A percentile compares a stretch with the other conserved stretches of the same genome.
Evolutionary conservation across 1,140 invertebrate species (phyloP).

Genomic region (Ephestia elutella): DNA sequence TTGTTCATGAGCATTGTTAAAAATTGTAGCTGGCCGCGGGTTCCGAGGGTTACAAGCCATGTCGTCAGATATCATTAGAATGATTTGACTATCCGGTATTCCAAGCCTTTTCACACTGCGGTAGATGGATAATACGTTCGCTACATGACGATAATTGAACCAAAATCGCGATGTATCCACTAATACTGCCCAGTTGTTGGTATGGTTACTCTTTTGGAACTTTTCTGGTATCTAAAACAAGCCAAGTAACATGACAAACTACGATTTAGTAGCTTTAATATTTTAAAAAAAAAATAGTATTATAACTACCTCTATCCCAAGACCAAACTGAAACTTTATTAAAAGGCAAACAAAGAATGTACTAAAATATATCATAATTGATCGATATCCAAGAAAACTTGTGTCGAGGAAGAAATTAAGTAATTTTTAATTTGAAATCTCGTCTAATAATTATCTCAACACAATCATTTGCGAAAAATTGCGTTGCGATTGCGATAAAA

Average conservation of each 20-base stretch:
- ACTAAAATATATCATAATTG: conserved; percentile 7
- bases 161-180: conserved; percentile 99
- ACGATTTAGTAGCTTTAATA: background rate
- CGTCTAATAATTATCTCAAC: no score
- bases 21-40: conserved; percentile 97
- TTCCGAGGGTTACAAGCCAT: conserved; percentile 99
- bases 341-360: background rate
- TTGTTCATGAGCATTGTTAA: conserved; percentile 98
- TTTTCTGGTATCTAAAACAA: conserved; percentile 60
- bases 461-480: no score
- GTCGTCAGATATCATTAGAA: conserved; percentile 99
- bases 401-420: no score
- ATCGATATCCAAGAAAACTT: background rate
- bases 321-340: background rate
- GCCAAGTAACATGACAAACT: background rate
- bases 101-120: conserved; percentile 97
- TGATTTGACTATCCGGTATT: conserved; percentile 97
- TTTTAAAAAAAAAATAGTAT: background rate
- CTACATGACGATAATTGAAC: conserved; percentile 99
- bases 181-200: conserved; percentile 99
- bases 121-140: conserved; percentile 98
- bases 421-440: no score
- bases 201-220: conserved; percentile 81
- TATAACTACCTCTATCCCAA: conserved; percentile 11
- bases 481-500: no score